A percentile compares a stretch with the other conserved stretches of the same genome.
These are phyloP conservation scores for Sterna hirundo DNA, from an alignment of 2,113 vertebrate species.

Conservation along the genomic window DNA sequence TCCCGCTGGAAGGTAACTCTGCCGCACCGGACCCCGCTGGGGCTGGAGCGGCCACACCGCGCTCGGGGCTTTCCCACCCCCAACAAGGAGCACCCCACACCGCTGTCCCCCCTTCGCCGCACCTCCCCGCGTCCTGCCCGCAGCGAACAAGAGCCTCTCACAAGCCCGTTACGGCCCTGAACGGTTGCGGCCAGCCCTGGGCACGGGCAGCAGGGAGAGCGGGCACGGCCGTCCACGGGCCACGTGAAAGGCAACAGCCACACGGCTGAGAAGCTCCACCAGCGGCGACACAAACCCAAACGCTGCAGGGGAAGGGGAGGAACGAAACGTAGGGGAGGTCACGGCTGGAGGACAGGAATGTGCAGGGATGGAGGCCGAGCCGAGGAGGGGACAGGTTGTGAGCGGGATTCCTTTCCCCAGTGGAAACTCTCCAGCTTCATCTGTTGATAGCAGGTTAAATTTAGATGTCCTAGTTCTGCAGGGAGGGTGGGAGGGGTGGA, in stretches of 20 bases:
- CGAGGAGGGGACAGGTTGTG: background rate
- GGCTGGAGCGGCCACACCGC: background rate
- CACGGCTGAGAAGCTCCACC: background rate
- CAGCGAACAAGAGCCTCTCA: background rate
- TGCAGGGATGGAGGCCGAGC: background rate
- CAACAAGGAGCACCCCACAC: background rate
- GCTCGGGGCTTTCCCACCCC: fast-evolving
- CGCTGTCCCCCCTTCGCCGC: fast-evolving
- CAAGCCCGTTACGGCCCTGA: background rate
- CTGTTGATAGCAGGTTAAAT: slow-evolving; percentile 67
- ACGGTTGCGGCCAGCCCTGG: background rate
- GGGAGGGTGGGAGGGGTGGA: background rate
- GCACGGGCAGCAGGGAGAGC: background rate
- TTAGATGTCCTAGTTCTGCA: slow-evolving; percentile 52
- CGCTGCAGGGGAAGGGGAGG: background rate
- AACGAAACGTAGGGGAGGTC: background rate
- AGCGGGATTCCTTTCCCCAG: slow-evolving; percentile 14
- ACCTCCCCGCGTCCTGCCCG: background rate
- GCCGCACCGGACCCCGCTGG: background rate
- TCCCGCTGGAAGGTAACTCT: fast-evolving
- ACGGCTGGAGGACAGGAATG: background rate
- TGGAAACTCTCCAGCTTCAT: slow-evolving; percentile 46
- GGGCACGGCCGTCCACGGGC: background rate
- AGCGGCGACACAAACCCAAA: background rate
- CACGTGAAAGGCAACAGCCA: background rate